Base-by-base conservation (phyloP, 1,140 invertebrate genomes). In the Drosophila nigromelanica region DNA sequence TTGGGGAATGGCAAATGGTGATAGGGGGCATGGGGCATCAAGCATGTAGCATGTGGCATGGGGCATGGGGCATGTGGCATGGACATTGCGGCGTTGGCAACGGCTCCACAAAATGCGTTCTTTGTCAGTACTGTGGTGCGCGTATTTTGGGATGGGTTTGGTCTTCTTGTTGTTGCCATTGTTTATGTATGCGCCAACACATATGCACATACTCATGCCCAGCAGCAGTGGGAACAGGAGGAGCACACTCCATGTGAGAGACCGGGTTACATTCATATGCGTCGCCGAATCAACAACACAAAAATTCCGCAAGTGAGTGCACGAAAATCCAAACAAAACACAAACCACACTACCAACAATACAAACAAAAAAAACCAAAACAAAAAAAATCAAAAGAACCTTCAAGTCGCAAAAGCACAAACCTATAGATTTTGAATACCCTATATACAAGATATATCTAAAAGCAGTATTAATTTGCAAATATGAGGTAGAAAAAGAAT, bases 241-340 rank as follows among this genome's bases (percentile, higher is more conserved):
- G 30, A 48, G 21, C 21, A 30, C 61, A 55, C 48, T 55, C 50
- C 42, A 70, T 50, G 40, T 18, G 18, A 42, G 27, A 63, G 66
- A 78, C 60, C 35, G 56, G 70, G 70, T 76, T 79, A 87, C 82
- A 82, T 87, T 87, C 83, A 87, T 87, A 87, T 82, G 82, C 83
- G 82, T 82, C 74, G 79, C 76, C 82, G 64, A 87, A 79, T 89
- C 79, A 87, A 87, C 82, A 87, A 62, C 75, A 87, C 78, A 71
- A 89, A 82, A 87, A 87, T 89, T 89, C 83, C 83, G 72, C 82
- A 89, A 89, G 81, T 82, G 81, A 87, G 82, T 89, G 79, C 83
- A 87, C 68, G 78, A 89, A 87, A 87, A 86, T 82, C 82, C 81
- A 86, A 89, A 85, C 78, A 86, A 78, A 81, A 86, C 77, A 86